phyloP scores from a whole-genome alignment of 2,797 vertebrate genomes.

The Halcyon badia region DNA sequence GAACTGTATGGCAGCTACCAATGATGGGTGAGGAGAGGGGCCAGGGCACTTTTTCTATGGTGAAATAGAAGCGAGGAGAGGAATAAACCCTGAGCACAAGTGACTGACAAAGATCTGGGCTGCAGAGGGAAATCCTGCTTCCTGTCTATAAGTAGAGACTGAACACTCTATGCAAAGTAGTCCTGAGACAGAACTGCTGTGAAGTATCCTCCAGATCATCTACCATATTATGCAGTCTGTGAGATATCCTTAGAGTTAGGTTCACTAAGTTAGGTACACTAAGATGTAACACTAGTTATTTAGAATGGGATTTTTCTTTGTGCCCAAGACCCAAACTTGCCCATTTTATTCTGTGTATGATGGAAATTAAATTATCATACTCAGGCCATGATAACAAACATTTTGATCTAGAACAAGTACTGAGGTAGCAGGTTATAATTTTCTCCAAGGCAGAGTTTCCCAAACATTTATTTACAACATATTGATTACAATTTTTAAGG shows the following conservation, averaged over 20 bases:
- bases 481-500: neutral
- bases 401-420: neutral
- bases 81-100: neutral
- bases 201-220: neutral
- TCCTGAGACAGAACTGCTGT: neutral
- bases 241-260: neutral
- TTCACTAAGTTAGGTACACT: neutral
- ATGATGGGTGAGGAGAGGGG: neutral
- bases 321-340: neutral
- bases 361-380: neutral
- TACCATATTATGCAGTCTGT: neutral
- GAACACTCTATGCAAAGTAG: neutral
- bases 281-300: neutral
- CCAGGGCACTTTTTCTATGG: neutral
- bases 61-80: neutral
- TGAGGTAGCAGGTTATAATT: neutral
- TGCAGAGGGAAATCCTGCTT: neutral
- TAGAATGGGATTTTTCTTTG: neutral
- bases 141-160: neutral
- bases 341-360: neutral
- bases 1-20: neutral
- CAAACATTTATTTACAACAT: neutral
- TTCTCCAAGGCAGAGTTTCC: neutral
- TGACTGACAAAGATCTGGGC: neutral
- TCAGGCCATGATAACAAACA: neutral